phyloP scores from a whole-genome alignment of 2,888 invertebrate species.

The Heliconius sara region DNA sequence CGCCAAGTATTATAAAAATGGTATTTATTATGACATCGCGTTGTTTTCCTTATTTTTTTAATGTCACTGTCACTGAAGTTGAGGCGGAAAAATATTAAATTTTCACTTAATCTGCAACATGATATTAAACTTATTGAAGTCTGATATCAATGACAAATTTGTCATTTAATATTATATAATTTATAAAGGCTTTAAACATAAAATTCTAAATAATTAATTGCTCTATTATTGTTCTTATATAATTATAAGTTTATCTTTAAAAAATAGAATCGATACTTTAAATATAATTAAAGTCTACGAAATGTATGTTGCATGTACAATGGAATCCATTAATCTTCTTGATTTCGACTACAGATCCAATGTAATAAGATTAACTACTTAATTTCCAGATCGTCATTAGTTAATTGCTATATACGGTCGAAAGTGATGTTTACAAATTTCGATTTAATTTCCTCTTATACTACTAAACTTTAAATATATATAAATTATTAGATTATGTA shows the following conservation, averaged over 20 bases:
- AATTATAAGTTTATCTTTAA: background rate
- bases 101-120: background rate
- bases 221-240: too few relatives aligned
- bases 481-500: too few relatives aligned
- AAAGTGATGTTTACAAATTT: constrained; percentile 27
- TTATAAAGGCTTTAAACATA: too few relatives aligned
- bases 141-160: background rate
- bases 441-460: background rate
- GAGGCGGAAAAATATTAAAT: background rate
- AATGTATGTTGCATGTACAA: background rate
- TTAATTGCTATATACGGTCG: constrained; percentile 53
- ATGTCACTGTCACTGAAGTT: too few relatives aligned
- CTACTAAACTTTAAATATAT: too few relatives aligned
- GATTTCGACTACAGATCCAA: constrained; percentile 45
- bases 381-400: constrained; percentile 67
- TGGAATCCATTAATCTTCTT: constrained; percentile 31
- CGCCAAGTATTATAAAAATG: constrained; percentile 16
- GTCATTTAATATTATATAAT: background rate
- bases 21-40: constrained; percentile 19
- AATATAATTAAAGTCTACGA: background rate
- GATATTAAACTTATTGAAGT: background rate
- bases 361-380: constrained; percentile 63
- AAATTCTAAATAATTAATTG: too few relatives aligned
- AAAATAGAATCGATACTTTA: background rate
- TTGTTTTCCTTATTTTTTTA: background rate